These are phyloP conservation scores for Bruchidius siliquastri DNA, from an alignment of 2,888 invertebrate genomes.

Conservation along the genomic window DNA sequence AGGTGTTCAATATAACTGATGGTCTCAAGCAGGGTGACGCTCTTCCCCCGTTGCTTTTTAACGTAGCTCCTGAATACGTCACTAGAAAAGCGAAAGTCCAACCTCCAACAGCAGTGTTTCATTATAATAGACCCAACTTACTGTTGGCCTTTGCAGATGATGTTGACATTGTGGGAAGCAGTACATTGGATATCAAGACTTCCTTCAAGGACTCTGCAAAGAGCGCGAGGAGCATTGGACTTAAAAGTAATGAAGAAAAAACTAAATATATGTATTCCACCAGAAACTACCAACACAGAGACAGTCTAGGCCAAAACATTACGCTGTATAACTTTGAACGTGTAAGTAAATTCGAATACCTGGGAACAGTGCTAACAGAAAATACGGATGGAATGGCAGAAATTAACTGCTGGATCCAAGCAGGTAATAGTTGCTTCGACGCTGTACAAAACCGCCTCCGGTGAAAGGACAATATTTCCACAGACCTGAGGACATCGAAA, in stretches of 20 bases:
- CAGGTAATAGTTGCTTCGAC: too few relatives aligned
- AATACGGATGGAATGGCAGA: too few relatives aligned
- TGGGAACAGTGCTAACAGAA: too few relatives aligned
- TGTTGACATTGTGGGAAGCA: not conserved
- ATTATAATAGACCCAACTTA: not conserved
- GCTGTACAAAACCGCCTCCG: too few relatives aligned
- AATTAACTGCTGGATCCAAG: too few relatives aligned
- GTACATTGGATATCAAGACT: slow-evolving; percentile 5
- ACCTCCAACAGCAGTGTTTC: too few relatives aligned
- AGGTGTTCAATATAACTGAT: not conserved
- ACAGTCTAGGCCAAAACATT: too few relatives aligned
- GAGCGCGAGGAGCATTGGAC: slow-evolving; percentile 5
- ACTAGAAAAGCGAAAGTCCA: not conserved
- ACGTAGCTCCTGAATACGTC: not conserved
- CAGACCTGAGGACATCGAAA: too few relatives aligned
- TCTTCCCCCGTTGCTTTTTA: not conserved
- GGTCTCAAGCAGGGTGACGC: not conserved
- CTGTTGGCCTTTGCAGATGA: not conserved
- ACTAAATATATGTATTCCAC: slow-evolving; percentile 4
- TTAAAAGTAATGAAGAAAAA: slow-evolving; percentile 10
- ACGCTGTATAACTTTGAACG: too few relatives aligned
- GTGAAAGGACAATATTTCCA: too few relatives aligned
- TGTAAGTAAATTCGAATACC: too few relatives aligned
- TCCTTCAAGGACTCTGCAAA: slow-evolving; percentile 8
- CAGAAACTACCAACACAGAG: too few relatives aligned